Evolutionary conservation across 2,888 invertebrate genomes (phyloP), one percentile per base, ranked within the genome.

Genomic region (Epiblema foenella): DNA sequence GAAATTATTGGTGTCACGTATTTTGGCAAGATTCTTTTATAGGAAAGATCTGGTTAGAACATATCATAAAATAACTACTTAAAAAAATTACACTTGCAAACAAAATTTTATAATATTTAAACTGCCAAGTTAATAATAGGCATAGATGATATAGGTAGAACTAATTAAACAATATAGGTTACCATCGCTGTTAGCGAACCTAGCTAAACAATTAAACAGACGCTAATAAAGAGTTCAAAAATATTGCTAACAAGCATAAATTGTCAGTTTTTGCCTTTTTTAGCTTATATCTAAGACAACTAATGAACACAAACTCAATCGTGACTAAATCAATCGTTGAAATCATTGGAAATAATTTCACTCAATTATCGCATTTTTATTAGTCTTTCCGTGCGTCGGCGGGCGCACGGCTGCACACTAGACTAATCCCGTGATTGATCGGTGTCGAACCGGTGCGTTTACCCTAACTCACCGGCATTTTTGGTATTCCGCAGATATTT

Each of bases 361-460:
- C 49, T 57, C 56, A 54, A 69, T 63, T 69, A 65, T 54, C 49
- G 62, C 49, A 62, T 62, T 68, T 69, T 73, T 66, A 66, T 73
- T 66, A 66, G 72, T 68, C 52, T 64, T 66, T 51, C 73, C 70
- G 63, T 77, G 81, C 80, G 78, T 76, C 83, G 71, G 71, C 71
- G 56, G 70, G 51, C 60, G 68, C 52, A 46, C 39, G n/a, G 17
- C 18, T 46, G 46, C 39, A 24, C 66, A 58, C 33, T 62, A 51
- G 59, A 60, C 42, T 37, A 33, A 15, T 58, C 72, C 60, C 73
- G 75, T 76, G 73, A 76, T 77, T 75, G 71, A 76, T 77, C 77
- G 79, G 78, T 80, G 80, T 82, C 80, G 79, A 77, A 76, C 73
- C 76, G 79, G 75, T 72, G 69, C 76, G 75, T 78, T 82, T 79